Conservation (phyloP, 2,797 vertebrate species). For the Valencia hispanica region DNA sequence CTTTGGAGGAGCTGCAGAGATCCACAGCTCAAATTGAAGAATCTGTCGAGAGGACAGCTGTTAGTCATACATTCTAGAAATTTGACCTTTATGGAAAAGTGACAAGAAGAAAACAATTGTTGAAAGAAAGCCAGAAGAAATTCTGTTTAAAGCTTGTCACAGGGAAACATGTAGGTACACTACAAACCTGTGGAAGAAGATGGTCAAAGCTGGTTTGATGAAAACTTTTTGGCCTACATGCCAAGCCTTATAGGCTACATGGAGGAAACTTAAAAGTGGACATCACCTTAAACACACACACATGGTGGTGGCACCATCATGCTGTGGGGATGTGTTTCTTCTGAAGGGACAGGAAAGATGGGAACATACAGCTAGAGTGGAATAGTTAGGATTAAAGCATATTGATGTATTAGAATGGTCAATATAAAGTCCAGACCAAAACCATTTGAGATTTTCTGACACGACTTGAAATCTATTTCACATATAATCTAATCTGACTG, state of each 20-base stretch:
- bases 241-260: background rate
- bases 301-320: background rate
- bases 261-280: background rate
- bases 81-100: too few species aligned
- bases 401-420: background rate
- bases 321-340: background rate
- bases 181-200: too few species aligned
- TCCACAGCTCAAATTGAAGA: too few species aligned
- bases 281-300: background rate
- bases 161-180: too few species aligned
- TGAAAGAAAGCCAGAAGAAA: too few species aligned
- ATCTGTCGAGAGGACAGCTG: too few species aligned
- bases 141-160: too few species aligned
- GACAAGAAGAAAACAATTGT: too few species aligned
- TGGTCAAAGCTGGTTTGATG: background rate
- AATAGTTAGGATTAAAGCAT: background rate
- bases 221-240: background rate
- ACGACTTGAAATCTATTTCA: background rate
- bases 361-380: background rate
- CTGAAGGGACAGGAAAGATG: background rate
- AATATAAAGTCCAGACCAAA: background rate
- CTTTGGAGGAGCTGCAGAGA: too few species aligned
- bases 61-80: too few species aligned
- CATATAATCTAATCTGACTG: background rate
- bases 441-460: background rate